Evolutionary conservation across 2,888 invertebrate species (phyloP).

Genomic region (Cheilosia impressa): DNA sequence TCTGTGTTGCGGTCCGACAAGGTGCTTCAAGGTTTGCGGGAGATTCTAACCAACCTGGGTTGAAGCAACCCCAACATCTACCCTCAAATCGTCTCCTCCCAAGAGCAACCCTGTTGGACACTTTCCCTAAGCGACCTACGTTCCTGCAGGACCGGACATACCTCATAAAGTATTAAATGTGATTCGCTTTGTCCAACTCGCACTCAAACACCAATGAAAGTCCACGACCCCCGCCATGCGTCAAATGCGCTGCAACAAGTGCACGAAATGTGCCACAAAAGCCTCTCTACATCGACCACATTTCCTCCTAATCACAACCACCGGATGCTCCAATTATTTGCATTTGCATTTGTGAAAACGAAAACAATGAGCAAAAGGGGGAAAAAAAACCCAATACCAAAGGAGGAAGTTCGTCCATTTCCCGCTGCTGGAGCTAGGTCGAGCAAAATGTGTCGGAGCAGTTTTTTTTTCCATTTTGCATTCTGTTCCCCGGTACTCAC

Average conservation of each 20-base stretch:
- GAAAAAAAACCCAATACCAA: constrained; percentile 3
- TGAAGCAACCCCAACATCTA: not conserved
- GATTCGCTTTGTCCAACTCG: constrained; percentile 59
- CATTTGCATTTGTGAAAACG: constrained; percentile 73
- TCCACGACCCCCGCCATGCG: not conserved
- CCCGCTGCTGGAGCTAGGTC: constrained; percentile 77
- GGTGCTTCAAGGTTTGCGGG: too few relatives aligned
- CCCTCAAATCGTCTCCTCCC: too few relatives aligned
- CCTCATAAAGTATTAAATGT: constrained; percentile 49
- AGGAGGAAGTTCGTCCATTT: constrained; percentile 78
- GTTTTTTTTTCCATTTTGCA: constrained; percentile 18
- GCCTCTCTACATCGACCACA: constrained; percentile 41
- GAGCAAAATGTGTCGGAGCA: constrained; percentile 77
- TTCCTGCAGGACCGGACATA: constrained; percentile 50
- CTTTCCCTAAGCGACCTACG: not conserved
- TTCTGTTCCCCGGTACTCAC: not conserved
- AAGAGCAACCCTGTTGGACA: not conserved
- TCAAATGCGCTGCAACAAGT: constrained; percentile 55
- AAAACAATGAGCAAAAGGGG: constrained; percentile 49
- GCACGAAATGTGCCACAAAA: constrained; percentile 33
- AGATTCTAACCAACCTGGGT: too few relatives aligned
- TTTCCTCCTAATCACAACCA: constrained; percentile 66
- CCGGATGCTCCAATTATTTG: constrained; percentile 74
- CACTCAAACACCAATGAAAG: constrained; percentile 17
- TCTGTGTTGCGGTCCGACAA: too few relatives aligned